A percentile compares a stretch with the other conserved stretches of the same genome.
These are phyloP conservation scores for Geotrypetes seraphini DNA, from an alignment of 2,797 vertebrate species.

Conservation along the genomic window DNA sequence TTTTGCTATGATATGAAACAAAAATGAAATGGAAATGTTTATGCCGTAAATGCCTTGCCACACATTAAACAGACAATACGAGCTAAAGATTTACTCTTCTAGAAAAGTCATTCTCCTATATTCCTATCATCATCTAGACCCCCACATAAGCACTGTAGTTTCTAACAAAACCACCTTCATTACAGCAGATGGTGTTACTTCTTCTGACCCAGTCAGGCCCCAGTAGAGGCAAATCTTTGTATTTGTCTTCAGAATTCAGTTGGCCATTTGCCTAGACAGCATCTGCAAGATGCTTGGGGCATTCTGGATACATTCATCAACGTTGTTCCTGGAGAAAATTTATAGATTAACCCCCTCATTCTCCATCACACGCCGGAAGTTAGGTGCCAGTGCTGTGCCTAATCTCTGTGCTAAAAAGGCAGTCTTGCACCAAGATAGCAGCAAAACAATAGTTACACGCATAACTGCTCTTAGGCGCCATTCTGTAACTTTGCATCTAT, in stretches of 20 bases:
- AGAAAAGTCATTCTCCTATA: constrained; percentile 6
- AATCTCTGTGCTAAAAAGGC: too few species aligned
- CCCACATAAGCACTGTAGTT: too few species aligned
- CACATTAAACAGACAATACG: constrained; percentile 33
- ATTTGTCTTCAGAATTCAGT: constrained; percentile 17
- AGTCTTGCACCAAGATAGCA: too few species aligned
- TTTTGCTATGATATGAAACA: constrained; percentile 33
- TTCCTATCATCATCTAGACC: too few species aligned
- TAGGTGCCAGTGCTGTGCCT: too few species aligned
- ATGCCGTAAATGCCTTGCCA: constrained; percentile 20
- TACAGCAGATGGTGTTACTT: constrained; percentile 18
- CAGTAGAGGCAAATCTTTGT: constrained; percentile 9
- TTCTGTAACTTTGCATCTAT: too few species aligned
- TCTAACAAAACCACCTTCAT: constrained; percentile 18
- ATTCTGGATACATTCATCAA: constrained; percentile 11
- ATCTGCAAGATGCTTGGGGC: constrained; percentile 1
- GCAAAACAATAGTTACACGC: too few species aligned
- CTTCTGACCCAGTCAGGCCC: constrained; percentile 10
- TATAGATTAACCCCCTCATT: too few species aligned
- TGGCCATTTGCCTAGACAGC: not conserved
- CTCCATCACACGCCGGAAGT: too few species aligned
- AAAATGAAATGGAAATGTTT: constrained; percentile 49
- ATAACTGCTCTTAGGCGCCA: too few species aligned
- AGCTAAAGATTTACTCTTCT: constrained; percentile 6
- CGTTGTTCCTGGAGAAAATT: constrained; percentile 1